Conservation (phyloP, 2,113 vertebrate genomes). For the Cichladusa arquata region DNA sequence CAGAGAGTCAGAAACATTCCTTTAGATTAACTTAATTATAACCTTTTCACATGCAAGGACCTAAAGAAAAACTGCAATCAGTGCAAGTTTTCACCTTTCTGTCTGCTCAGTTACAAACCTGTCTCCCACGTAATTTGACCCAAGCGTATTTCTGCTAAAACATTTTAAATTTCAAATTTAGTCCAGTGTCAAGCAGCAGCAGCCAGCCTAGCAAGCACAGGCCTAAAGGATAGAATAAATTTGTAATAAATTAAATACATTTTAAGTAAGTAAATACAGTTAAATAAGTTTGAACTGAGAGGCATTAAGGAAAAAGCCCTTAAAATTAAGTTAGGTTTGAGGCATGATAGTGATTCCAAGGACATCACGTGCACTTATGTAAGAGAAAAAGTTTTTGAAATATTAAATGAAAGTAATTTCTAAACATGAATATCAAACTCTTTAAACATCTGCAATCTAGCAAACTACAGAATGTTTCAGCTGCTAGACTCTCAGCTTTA, state of each 20-base stretch:
- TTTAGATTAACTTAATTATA: not conserved
- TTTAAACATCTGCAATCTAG: not conserved
- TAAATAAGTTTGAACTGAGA: not conserved
- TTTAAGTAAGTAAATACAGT: not conserved
- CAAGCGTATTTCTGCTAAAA: not conserved
- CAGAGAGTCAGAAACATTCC: not conserved
- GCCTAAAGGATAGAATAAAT: not conserved
- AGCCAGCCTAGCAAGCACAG: not conserved
- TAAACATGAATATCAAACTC: not conserved
- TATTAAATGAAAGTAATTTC: not conserved
- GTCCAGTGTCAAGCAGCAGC: not conserved
- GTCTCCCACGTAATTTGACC: not conserved
- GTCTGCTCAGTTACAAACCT: not conserved
- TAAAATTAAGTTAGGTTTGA: not conserved
- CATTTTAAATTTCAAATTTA: not conserved
- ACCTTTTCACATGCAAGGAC: not conserved
- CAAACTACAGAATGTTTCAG: not conserved
- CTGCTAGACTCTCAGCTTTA: not conserved
- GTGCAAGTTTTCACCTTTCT: not conserved
- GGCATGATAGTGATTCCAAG: not conserved
- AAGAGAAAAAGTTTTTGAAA: not conserved
- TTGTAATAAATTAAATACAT: not conserved
- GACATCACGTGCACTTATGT: not conserved
- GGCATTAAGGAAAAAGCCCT: not conserved
- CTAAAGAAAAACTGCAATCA: not conserved